Evolutionary conservation across 2,888 invertebrate genomes (phyloP), one percentile per base, ranked within the genome.

Genomic region (Polylopha cassiicola): DNA sequence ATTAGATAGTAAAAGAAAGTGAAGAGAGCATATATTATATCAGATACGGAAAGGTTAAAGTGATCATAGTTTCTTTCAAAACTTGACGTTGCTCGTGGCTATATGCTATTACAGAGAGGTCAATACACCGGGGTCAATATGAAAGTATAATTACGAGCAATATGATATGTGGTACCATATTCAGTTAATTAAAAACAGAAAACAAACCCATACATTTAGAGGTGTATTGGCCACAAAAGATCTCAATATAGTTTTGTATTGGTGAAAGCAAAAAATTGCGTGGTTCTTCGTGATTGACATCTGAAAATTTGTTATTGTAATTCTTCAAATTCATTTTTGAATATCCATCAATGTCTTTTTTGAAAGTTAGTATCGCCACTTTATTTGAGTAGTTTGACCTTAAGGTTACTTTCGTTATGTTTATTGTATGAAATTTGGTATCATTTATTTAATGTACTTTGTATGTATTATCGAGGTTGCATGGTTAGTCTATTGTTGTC

Each of bases 261-360:
- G n/a, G n/a, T n/a, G n/a, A n/a, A n/a, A n/a, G n/a, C n/a, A n/a
- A n/a, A n/a, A n/a, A 36, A 30, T 33, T 31, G 31, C 15, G 22
- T 18, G 5, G 23, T 18, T 2, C 14, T 6, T 10, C 17, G 13
- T 36, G 41, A 39, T 29, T 29, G 39, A 39, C 29, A 16, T 21
- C n/a, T 3, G 31, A 21, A 29, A 29, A 29, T 28, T 37, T 37
- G 21, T 24, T 41, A 36, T 36, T 41, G 24, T 34, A 23, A 41
- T 30, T 36, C 17, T 30, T 34, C n/a, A n/a, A n/a, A n/a, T n/a
- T 21, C 9, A 28, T 21, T 32, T 36, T 32, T 15, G 31, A 21
- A 20, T 10, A 32, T 28, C 22, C 16, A 37, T 42, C 37, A 23
- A 9, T 28, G 27, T 26, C 15, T 8, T 15, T 13, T 18, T 27